phyloP scores from a whole-genome alignment of 1,140 invertebrate genomes.

The Caenorhabditis inopinata region DNA sequence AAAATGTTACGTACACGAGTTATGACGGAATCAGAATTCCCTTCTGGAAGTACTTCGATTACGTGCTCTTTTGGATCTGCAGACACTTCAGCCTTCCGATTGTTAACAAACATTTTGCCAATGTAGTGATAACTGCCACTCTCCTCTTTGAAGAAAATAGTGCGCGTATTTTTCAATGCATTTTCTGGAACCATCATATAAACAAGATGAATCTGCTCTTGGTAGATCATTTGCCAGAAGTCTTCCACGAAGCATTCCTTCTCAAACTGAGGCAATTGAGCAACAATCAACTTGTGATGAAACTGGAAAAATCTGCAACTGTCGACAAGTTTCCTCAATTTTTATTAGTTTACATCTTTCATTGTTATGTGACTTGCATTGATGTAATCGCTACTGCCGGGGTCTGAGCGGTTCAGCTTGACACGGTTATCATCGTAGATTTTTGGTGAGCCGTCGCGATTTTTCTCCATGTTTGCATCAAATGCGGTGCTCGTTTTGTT shows the following conservation, averaged over 20 bases:
- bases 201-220: background rate
- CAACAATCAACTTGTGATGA: background rate
- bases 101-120: conserved; percentile 12
- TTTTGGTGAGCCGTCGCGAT: background rate
- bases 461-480: background rate
- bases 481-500: background rate
- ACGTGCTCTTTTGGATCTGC: background rate
- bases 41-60: background rate
- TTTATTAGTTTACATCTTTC: background rate
- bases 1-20: background rate
- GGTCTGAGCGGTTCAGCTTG: background rate
- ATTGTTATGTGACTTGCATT: background rate
- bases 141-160: background rate
- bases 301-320: background rate
- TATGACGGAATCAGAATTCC: conserved; percentile 21
- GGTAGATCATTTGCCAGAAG: conserved; percentile 17
- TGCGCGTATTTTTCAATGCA: background rate
- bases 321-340: too few species aligned
- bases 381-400: background rate
- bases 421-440: conserved; percentile 8
- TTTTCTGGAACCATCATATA: background rate
- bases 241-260: conserved; percentile 10
- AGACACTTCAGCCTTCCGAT: background rate
- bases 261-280: background rate
- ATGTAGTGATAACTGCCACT: background rate